Evolutionary conservation across 1,140 invertebrate species (phyloP), one percentile per base, ranked within the genome.

Genomic region (Formica exsecta): DNA sequence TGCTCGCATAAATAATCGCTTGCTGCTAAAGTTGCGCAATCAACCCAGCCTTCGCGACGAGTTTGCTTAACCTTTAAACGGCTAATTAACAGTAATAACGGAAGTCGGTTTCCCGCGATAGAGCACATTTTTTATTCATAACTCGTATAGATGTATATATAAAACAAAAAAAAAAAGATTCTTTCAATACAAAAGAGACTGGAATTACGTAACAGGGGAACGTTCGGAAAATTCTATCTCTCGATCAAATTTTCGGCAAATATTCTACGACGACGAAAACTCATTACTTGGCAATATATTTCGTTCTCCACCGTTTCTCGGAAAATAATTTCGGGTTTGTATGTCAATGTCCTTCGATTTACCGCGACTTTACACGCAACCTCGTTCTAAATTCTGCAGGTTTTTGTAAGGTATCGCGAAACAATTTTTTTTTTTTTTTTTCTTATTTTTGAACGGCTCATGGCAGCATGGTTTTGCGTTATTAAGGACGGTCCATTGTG

Each of bases 321-420:
- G 29, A 68, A 79, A 66, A 79, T 68, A 22, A 79, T 79, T 51
- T 51, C n/a, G 75, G 29, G 44, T 79, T 79, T 79, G 62, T 79
- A 29, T 77, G 61, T 68, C 75, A 68, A 79, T n/a, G 62, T 79
- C 75, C 75, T 79, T 79, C 75, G 41, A 79, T 79, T 79, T 36
- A 38, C 75, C 41, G 41, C 57, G 57, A 51, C 57, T 19, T 19
- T 36, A 41, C 11, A 11, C 19, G 25, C 59, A 79, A 25, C 75
- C 75, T 79, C 62, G 75, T 66, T 51, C 75, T 75, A 41, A 51
- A 62, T 75, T 75, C 32, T 54, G 13, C 75, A 22, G 22, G 2
- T 79, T 79, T 79, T 66, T 66, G n/a, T 66, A 25, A 62, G 22
- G 22, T 9, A 36, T 79, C 19, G 29, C 4, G 29, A 25, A 51